Percentiles rank a stretch among this genome's conserved stretches.
These are phyloP conservation scores for Argyrosomus regius DNA, from an alignment of 2,797 vertebrate genomes.

Conservation along the genomic window DNA sequence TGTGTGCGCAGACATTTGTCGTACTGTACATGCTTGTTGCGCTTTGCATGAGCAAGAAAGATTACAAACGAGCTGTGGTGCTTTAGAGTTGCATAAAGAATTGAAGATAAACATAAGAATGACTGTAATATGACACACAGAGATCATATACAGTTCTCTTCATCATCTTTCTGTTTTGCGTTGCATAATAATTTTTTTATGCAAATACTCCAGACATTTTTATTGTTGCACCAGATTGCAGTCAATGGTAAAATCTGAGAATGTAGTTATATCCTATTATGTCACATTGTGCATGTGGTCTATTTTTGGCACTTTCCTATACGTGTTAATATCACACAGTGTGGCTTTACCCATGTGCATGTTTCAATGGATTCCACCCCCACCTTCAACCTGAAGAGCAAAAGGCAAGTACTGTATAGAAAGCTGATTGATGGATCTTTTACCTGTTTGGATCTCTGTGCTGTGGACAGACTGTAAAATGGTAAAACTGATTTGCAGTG, in stretches of 20 bases:
- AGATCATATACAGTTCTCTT: neutral
- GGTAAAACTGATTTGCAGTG: constrained; percentile 1
- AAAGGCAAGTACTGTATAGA: neutral
- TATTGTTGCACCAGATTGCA: neutral
- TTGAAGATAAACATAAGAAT: neutral
- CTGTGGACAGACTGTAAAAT: constrained; percentile 30
- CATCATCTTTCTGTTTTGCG: neutral
- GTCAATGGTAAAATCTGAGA: neutral
- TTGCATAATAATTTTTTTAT: neutral
- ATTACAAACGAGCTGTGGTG: neutral
- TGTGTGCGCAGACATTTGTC: constrained; percentile 11
- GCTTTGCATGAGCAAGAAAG: neutral
- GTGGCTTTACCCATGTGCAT: neutral
- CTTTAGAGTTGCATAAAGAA: neutral
- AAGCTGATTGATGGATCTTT: constrained; percentile 40
- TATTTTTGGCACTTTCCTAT: neutral
- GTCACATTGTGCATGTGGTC: neutral
- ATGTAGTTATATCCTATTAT: neutral
- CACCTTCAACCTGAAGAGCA: constrained; percentile 20
- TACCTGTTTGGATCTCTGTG: constrained; percentile 22
- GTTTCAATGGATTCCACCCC: neutral
- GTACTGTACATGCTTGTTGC: constrained; percentile 5
- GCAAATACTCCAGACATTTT: neutral
- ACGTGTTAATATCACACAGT: neutral
- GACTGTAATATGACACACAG: neutral